Percentiles rank a stretch among this genome's conserved stretches.
Conservation (phyloP, 2,113 vertebrate genomes). For the Oreochromis tanganicae region DNA sequence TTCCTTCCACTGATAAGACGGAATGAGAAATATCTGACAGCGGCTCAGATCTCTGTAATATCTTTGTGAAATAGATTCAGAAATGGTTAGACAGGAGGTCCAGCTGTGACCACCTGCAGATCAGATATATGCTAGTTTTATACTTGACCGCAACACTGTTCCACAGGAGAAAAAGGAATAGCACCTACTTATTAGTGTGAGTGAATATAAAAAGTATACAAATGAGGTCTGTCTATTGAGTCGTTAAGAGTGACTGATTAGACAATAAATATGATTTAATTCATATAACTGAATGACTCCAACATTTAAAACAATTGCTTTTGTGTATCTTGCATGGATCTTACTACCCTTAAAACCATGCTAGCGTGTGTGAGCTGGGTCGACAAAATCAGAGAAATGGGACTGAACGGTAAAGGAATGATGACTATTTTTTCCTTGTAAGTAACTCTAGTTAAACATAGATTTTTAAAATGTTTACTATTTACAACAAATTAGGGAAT, state of each 20-base stretch:
- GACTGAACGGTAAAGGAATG: not conserved
- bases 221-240: not conserved
- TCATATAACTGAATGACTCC: not conserved
- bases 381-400: not conserved
- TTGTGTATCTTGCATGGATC: not conserved
- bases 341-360: not conserved
- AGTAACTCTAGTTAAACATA: conserved; percentile 48
- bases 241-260: not conserved
- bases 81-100: conserved; percentile 56
- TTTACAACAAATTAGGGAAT: conserved; percentile 63
- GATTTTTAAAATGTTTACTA: conserved; percentile 64
- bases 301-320: not conserved
- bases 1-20: conserved; percentile 67
- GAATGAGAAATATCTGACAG: conserved; percentile 68
- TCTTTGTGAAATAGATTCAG: conserved; percentile 66
- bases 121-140: conserved; percentile 43
- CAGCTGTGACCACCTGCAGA: conserved; percentile 63
- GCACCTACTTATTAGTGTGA: not conserved
- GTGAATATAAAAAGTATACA: not conserved
- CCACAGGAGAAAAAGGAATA: conserved; percentile 16
- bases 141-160: conserved; percentile 34
- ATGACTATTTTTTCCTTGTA: conserved; percentile 13
- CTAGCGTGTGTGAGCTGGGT: not conserved
- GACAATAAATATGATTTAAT: not conserved
- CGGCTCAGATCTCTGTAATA: conserved; percentile 66